Percentiles rank a stretch among this genome's conserved stretches.
phyloP scores from a whole-genome alignment of 2,888 invertebrate genomes.

The Corbicula japonica region DNA sequence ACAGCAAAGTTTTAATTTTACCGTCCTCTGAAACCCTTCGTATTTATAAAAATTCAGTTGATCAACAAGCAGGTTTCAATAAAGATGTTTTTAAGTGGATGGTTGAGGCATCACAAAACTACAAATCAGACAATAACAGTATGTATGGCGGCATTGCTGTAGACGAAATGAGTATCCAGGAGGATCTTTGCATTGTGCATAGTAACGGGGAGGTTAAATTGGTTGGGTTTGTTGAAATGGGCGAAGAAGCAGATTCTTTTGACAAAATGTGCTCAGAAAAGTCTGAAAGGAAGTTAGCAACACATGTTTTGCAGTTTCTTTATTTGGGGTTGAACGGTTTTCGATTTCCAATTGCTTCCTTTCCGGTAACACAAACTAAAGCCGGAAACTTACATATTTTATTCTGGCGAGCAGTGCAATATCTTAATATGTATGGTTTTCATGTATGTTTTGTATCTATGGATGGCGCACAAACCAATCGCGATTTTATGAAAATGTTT shows the following conservation, averaged over 20 bases:
- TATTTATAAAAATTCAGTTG: neutral
- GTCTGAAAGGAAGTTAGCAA: constrained; percentile 9
- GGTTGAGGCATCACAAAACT: neutral
- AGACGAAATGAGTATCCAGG: constrained; percentile 12
- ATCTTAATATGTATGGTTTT: neutral
- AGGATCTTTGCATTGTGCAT: constrained; percentile 3
- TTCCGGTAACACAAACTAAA: constrained; percentile 30
- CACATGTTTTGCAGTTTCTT: constrained; percentile 25
- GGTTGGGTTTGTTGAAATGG: constrained; percentile 10
- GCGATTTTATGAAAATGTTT: constrained; percentile 38
- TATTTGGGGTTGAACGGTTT: constrained; percentile 21
- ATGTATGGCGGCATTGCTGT: neutral
- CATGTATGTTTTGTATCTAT: constrained; percentile 15
- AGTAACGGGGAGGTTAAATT: neutral
- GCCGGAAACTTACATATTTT: constrained; percentile 32
- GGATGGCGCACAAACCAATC: constrained; percentile 47
- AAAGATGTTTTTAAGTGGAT: constrained; percentile 2
- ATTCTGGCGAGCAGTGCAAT: constrained; percentile 17
- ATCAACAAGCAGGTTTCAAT: neutral
- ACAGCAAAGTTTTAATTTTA: constrained; percentile 12
- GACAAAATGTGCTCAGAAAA: constrained; percentile 4
- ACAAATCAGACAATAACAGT: neutral
- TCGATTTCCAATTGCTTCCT: constrained; percentile 25
- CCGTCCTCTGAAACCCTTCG: neutral
- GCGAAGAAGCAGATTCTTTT: neutral